phyloP scores from a whole-genome alignment of 2,797 vertebrate species.

The Scyliorhinus canicula region DNA sequence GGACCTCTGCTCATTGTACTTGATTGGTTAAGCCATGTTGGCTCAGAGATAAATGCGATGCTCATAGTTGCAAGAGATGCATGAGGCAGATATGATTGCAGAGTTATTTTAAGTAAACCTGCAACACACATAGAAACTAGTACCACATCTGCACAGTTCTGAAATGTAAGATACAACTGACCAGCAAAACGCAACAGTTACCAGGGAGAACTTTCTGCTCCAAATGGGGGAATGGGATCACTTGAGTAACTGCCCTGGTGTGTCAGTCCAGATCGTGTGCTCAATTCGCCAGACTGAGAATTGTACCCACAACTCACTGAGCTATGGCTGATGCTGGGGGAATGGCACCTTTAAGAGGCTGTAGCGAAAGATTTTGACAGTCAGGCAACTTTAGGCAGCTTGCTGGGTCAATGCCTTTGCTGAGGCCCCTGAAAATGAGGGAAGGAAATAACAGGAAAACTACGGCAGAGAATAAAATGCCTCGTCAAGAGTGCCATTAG shows the following conservation, averaged over 20 bases:
- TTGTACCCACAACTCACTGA: background rate
- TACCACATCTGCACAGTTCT: too few relatives aligned
- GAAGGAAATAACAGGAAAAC: background rate
- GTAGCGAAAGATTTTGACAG: background rate
- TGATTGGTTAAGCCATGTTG: too few relatives aligned
- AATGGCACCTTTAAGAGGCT: background rate
- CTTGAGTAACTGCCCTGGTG: background rate
- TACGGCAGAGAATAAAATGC: background rate
- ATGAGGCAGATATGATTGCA: too few relatives aligned
- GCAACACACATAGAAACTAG: too few relatives aligned
- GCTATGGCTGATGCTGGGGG: background rate
- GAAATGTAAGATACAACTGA: too few relatives aligned
- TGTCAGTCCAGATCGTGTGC: background rate
- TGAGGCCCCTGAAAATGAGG: background rate
- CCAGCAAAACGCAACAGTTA: too few relatives aligned
- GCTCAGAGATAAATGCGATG: too few relatives aligned
- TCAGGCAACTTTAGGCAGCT: background rate
- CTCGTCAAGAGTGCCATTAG: constrained; percentile 23
- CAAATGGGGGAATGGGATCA: background rate
- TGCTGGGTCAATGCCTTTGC: constrained; percentile 5
- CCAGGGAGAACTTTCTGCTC: background rate
- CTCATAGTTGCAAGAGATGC: too few relatives aligned
- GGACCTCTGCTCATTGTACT: too few relatives aligned
- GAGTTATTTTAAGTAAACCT: too few relatives aligned
- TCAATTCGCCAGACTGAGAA: background rate